Base-by-base conservation (phyloP, 64 coral and sea anemone species). In the Stichodactyla mertensii region DNA sequence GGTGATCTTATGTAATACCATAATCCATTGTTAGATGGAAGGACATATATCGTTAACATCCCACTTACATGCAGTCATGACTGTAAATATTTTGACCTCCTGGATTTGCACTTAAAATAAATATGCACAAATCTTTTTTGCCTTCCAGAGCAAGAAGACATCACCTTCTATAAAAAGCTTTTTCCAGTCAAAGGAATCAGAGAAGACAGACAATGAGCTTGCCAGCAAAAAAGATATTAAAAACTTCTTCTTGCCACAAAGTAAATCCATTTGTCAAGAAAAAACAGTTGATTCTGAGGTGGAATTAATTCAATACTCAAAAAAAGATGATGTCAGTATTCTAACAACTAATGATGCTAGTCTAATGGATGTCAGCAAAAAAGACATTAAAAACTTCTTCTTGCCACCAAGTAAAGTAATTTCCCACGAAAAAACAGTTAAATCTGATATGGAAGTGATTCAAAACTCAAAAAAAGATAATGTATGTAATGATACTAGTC, bases 91-190 rank as follows among this genome's bases (percentile, higher is more conserved):
- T n/a, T 31, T 31, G 28, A 31, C 15, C 57, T 4, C 57, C 20
- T 9, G 4, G 8, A 18, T 66, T 22, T 22, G 16, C 5, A 4
- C 36, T 4, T 45, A 2, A 45, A 45, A 2, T 45, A 2, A 45
- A 45, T 3, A n/a, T 66, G 62, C 57, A 12, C 9, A 66, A n/a
- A 74, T 74, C 8, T 74, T 74, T 31, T 6, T 66, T 66, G 20
- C 6, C 54, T 55, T 54, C 14, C 78, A 81, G 78, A 81, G 78
- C 15, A 81, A 81, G 16, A 81, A 81, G 78, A 53, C 53, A 53
- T 81, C 78, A 54, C 78, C 78, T 28, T 81, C 78, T 20, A 81
- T 81, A 28, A 53, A 81, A 53, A 81, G 53, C 78, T 81, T 81
- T 22, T 81, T 81, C 15, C 7, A 19, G 5, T 52, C 51, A 5